Evolutionary conservation across 2,888 invertebrate genomes (phyloP), one percentile per base, ranked within the genome.

Genomic region (Polymixis flavicincta): DNA sequence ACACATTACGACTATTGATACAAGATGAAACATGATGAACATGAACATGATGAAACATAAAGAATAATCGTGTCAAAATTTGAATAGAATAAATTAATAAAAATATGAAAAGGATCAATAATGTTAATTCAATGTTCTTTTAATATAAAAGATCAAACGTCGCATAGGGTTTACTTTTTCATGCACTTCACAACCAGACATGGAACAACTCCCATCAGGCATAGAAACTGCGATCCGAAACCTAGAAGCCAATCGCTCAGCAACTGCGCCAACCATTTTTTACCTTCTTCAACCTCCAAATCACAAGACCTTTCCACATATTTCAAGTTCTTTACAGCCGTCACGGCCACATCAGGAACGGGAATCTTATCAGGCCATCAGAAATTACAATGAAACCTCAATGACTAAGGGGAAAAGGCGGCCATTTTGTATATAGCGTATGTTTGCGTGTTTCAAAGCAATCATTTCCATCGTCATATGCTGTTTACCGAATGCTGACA

Each of bases 381-480:
- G 48, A 73, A 66, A 78, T 73, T 65, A 78, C 28, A 50, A 32
- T 66, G 25, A 61, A 69, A 76, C 66, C 3, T 57, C 68, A 52
- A 78, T 78, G 57, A 61, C 57, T n/a, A 28, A 67, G 66, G 54
- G 54, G n/a, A 70, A 70, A 78, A 60, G 28, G 28, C 28, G 5
- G 28, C 50, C 48, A 66, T 82, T 54, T 69, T 66, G 52, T 66
- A 37, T 64, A 59, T 74, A 63, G 14, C 17, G 17, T 75, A 54
- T 45, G 69, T 55, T 79, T 37, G 79, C 79, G 76, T 82, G 79
- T 52, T 82, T 4, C 2, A 7, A 52, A 45, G 59, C 65, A 82
- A 79, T 79, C 57, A 80, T 67, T 74, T 59, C 25, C 45, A 48
- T 71, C 17, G 80, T 50, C 61, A 71, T 80, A 48, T 1, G 32